Evolutionary conservation across 2,888 invertebrate genomes (phyloP), one percentile per base, ranked within the genome.

Genomic region (Byasa hedistus): DNA sequence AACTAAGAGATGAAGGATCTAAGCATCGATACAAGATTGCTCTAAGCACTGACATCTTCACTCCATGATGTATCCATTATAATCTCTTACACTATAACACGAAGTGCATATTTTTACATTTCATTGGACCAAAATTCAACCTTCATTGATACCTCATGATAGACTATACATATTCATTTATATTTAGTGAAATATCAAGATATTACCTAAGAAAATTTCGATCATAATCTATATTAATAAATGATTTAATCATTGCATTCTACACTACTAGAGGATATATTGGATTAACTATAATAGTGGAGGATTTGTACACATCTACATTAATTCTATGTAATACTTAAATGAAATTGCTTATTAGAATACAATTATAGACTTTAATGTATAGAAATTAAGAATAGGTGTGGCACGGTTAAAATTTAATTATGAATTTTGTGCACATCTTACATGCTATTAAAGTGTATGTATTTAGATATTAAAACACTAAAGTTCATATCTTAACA

Each of bases 121-220:
- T 89, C 86, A 86, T 91, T 91, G 91, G 91, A 91, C 91, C 91
- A 91, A 90, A 88, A 82, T 90, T 91, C 91, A 91, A 91, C 91
- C 91, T 87, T 91, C 85, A 83, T 81, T 81, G 32, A 86, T 85
- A 79, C 82, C 78, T 81, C 78, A 77, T 79, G 81, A 76, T 73
- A 76, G 74, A 71, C 67, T 68, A 70, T 71, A 74, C 76, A 52
- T n/a, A 21, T 19, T 48, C n/a, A 19, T 52, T 52, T 21, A 52
- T 22, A 21, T 21, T 21, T 52, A 52, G 8, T 52, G 52, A 52
- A 5, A 22, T 52, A 52, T 52, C 21, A 52, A 52, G 7, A 52
- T 21, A 52, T 52, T 66, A 68, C 21, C 52, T 52, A 52, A n/a
- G 52, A 52, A 52, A 19, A 52, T 21, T 52, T 52, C 52, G 22